phyloP scores from a whole-genome alignment of 1,140 invertebrate genomes.

The Stratiolaelaps scimitus region DNA sequence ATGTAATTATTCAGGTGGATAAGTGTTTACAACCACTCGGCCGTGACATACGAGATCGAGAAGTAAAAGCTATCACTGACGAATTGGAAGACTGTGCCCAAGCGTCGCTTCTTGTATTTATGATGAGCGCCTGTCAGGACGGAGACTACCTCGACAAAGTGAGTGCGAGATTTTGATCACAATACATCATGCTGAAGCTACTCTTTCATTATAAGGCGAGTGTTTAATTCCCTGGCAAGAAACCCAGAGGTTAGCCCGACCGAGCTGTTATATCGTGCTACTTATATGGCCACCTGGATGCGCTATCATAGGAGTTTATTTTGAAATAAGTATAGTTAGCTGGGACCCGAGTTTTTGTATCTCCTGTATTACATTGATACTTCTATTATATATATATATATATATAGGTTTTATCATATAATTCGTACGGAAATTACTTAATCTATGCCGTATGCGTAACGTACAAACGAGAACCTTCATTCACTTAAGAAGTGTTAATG shows the following conservation, averaged over 20 bases:
- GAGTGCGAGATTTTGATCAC: neutral
- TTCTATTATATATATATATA: no score
- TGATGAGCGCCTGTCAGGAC: constrained; percentile 23
- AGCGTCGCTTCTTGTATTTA: neutral
- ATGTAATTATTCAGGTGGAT: constrained; percentile 17
- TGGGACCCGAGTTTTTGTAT: no score
- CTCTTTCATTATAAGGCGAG: neutral
- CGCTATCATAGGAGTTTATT: no score
- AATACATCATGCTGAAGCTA: neutral
- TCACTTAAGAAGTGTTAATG: no score
- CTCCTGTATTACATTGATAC: no score
- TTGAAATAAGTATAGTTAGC: no score
- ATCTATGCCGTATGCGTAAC: neutral
- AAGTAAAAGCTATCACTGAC: neutral
- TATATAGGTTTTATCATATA: no score
- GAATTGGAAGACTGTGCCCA: constrained; percentile 13
- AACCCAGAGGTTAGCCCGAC: no score
- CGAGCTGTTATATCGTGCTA: neutral
- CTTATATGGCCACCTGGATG: no score
- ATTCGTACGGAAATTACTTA: neutral
- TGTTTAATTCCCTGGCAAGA: neutral
- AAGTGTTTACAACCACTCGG: constrained; percentile 11
- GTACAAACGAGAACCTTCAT: neutral
- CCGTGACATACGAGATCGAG: constrained; percentile 5
- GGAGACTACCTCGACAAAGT: constrained; percentile 15